Conservation (phyloP, 64 coral and sea anemone species). For the Stichodactyla helianthus region DNA sequence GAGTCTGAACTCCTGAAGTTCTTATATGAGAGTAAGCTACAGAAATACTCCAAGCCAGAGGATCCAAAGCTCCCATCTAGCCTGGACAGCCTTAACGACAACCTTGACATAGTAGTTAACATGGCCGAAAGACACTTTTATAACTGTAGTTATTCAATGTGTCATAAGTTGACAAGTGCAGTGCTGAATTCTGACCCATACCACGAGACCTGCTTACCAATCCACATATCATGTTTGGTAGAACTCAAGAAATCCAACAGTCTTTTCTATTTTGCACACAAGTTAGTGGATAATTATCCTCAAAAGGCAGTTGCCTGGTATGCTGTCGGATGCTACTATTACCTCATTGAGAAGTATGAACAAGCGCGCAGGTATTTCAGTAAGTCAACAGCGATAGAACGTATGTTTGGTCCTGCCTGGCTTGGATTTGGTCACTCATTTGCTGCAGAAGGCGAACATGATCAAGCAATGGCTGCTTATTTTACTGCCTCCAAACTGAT, state of each 20-base stretch:
- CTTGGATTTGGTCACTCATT: constrained; percentile 98
- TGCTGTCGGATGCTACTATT: constrained; percentile 97
- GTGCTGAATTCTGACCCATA: constrained; percentile 79
- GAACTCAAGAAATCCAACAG: constrained; percentile 95
- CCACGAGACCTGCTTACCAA: constrained; percentile 81
- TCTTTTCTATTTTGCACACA: constrained; percentile 89
- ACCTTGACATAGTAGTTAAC: constrained; percentile 82
- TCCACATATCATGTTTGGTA: constrained; percentile 94
- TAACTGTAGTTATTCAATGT: constrained; percentile 79
- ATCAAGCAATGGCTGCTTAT: constrained; percentile 99
- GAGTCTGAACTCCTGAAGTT: constrained; percentile 83
- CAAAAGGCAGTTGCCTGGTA: constrained; percentile 95
- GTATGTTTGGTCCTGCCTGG: constrained; percentile 90
- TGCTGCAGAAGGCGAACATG: constrained; percentile 96
- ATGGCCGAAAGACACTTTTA: constrained; percentile 96
- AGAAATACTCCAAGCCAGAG: constrained; percentile 70
- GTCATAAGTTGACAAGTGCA: constrained; percentile 76
- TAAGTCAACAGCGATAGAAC: constrained; percentile 84
- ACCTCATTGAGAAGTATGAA: constrained; percentile 95
- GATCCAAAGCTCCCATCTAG: constrained; percentile 78
- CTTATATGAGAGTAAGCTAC: constrained; percentile 80
- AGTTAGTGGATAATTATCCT: constrained; percentile 97
- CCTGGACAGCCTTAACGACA: constrained; percentile 74
- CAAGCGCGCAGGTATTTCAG: constrained; percentile 92
- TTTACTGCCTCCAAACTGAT: constrained; percentile 97